Evolutionary conservation across 2,888 invertebrate genomes (phyloP), one percentile per base, ranked within the genome.

Genomic region (Scaptomyza flava): DNA sequence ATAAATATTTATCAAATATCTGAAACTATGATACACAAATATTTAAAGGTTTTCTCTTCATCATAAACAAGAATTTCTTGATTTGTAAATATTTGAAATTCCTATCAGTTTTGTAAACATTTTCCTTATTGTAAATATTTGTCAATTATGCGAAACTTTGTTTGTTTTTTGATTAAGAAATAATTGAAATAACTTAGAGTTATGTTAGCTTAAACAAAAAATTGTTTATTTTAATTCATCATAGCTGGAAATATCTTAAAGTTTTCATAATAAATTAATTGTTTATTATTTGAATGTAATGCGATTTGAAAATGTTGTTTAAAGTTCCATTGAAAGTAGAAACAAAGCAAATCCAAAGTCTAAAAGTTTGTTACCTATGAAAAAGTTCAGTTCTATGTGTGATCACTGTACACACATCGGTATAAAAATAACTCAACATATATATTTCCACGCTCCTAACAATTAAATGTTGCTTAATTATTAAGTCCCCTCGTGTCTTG

Each of bases 381-480:
- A 12, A 43, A 43, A 20, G 11, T 6, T 43, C 3, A 8, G 5
- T n/a, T 27, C 38, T 4, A 27, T 2, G 14, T 27, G 27, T 11
- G 51, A 9, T 23, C 14, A 51, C 51, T 51, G 14, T 27, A 34
- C 27, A 30, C 12, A 6, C 41, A 5, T 9, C 1, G 2, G 36
- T 27, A 30, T 34, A 31, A 42, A 46, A 36, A 46, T 67, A 33
- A 30, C 11, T 61, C 12, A 2, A 12, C 36, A 9, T 42, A 8
- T 31, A 31, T 20, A 31, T 60, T 46, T 42, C 31, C 42, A 20
- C 42, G 53, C 64, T 71, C 56, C 45, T 50, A 67, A 50, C 73
- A 77, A 73, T 73, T 73, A 73, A 52, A 59, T 48, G 61, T 14
- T 42, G 56, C 67, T 67, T 77, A 57, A 72, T 74, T 68, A 68